Evolutionary conservation across 2,888 invertebrate genomes (phyloP).

Genomic region (Synergus japonicus): DNA sequence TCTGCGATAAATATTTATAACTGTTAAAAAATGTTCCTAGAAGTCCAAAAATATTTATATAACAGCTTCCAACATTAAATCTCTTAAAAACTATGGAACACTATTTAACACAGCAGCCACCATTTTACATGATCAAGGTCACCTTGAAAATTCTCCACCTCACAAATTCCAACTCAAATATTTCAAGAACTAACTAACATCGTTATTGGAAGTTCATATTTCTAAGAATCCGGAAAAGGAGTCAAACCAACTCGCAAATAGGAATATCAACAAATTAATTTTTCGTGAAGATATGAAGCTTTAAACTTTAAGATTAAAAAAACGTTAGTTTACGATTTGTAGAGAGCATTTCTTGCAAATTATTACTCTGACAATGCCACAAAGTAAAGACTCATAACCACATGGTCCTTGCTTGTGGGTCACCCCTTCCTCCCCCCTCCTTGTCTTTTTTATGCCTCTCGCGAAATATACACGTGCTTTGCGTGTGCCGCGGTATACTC

Average conservation of each 20-base stretch:
- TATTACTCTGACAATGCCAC: conserved; percentile 46
- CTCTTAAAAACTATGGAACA: too few relatives aligned
- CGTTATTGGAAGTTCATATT: background rate
- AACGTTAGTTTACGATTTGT: background rate
- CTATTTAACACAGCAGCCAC: background rate
- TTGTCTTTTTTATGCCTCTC: conserved; percentile 39
- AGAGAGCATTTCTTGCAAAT: conserved; percentile 47
- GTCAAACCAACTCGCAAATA: background rate
- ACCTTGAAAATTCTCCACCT: background rate
- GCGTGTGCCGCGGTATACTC: conserved; percentile 41
- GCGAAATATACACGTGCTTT: conserved; percentile 45
- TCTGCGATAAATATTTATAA: too few relatives aligned
- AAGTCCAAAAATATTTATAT: too few relatives aligned
- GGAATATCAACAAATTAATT: background rate
- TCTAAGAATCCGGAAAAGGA: background rate
- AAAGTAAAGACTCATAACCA: conserved; percentile 53
- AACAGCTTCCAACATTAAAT: too few relatives aligned
- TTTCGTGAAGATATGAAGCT: background rate
- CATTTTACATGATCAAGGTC: background rate
- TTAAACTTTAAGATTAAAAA: background rate
- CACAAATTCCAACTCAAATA: background rate
- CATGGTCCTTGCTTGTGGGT: background rate
- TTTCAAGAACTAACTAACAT: background rate
- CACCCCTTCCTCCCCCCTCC: conserved; percentile 28
- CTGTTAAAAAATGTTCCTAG: too few relatives aligned